Evolutionary conservation across 30 jellyfish, hydroid and myxozoan species (phyloP), one percentile per base, ranked within the genome.

Genomic region (Aurelia sp.): DNA sequence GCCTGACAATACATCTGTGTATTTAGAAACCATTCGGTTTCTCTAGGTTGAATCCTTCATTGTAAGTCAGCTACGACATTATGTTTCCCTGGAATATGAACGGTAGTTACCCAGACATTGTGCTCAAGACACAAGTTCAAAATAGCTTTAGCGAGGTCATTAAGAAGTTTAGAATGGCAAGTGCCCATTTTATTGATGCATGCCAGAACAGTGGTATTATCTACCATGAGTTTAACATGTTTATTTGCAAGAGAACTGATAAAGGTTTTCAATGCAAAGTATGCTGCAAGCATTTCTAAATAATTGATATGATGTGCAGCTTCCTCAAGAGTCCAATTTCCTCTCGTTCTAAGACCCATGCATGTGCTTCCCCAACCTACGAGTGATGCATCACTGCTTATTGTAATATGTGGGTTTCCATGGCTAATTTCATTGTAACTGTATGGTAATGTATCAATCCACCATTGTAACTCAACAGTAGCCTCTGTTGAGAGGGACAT

Each of bases 361-460:
- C 71, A 41, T n/a, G 85, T 30, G 62, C 84, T 18, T 50, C 96
- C 92, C 89, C 84, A 79, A 20, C 96, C 92, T 20, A 31, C 16
- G 3, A 19, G 18, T 9, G 96, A 88, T 47, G 96, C 96, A 88
- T 88, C 96, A 33, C 95, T 48, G 44, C 77, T 52, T 13, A 85
- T 55, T 1, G 58, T 77, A 30, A 77, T 50, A 35, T 50, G 72
- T 12, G 87, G 91, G 31, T 57, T 58, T 11, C 75, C 86, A 37
- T 55, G 66, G 40, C 31, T 30, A 50, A 87, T 64, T 3, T 23
- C 37, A 35, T 61, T 70, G 21, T 11, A 67, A 33, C 61, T 21
- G 27, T 31, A 0, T n/a, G 21, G 23, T 11, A 78, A 51, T 21
- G 69, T 57, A 15, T 44, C 15, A 10, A 53, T 33, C 96, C 91